phyloP scores from a whole-genome alignment of 2,797 vertebrate genomes.

The Gallirallus australis region DNA sequence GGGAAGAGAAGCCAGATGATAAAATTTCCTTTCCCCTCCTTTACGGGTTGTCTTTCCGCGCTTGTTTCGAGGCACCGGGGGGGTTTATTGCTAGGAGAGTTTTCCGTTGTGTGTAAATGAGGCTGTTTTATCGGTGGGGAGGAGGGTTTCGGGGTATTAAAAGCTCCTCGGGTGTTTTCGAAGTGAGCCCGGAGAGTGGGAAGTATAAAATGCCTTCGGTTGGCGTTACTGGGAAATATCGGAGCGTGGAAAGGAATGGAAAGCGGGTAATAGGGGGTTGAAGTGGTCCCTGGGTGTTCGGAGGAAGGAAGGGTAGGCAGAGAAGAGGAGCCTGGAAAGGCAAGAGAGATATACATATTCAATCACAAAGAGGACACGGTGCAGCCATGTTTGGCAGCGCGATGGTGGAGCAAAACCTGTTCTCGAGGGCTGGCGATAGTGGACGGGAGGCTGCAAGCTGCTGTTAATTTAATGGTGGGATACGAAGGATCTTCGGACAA shows the following conservation, averaged over 20 bases:
- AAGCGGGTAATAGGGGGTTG: not conserved
- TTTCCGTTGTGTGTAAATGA: not conserved
- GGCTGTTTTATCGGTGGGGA: not conserved
- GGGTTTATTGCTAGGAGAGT: not conserved
- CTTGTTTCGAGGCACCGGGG: not conserved
- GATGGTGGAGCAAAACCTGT: not conserved
- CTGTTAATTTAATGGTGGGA: not conserved
- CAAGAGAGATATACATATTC: not conserved
- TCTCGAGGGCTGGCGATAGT: not conserved
- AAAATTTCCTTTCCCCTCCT: not conserved
- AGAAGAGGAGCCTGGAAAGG: not conserved
- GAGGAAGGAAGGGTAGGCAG: not conserved
- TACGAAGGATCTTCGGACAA: not conserved
- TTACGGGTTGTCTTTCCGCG: not conserved
- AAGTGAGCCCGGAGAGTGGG: not conserved
- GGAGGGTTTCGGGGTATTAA: not conserved
- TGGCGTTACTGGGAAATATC: not conserved
- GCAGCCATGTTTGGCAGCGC: conserved; percentile 2
- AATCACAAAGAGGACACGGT: conserved; percentile 28
- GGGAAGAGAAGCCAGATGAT: not conserved
- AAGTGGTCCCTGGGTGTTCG: not conserved
- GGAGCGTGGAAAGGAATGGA: not conserved
- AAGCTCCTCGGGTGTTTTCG: not conserved
- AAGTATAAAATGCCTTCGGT: not conserved
- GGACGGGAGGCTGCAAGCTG: not conserved